Conservation (phyloP, 2,113 vertebrate species). For the Tachuris rubrigastra region DNA sequence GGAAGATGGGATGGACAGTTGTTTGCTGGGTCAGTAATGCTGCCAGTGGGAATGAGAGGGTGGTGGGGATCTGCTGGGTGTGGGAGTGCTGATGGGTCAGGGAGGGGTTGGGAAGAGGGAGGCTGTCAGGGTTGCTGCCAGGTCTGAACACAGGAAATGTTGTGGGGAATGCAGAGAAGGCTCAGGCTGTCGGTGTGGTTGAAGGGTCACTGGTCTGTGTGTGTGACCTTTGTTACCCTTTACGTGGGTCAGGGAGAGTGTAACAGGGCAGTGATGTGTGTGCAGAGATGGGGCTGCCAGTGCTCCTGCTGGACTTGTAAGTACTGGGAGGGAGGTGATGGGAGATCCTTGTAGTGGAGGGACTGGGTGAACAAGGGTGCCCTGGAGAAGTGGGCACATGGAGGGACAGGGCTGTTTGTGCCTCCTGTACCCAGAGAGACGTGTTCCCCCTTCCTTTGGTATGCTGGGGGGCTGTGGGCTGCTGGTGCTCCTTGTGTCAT, state of each 20-base stretch:
- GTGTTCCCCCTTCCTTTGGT: not conserved
- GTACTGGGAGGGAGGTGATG: rapidly evolving
- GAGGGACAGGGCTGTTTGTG: not conserved
- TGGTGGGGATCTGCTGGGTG: not conserved
- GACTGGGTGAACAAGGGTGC: rapidly evolving
- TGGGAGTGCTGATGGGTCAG: not conserved
- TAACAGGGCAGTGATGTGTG: not conserved
- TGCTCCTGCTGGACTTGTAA: not conserved
- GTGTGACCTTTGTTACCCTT: not conserved
- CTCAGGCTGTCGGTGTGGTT: rapidly evolving
- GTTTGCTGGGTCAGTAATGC: not conserved
- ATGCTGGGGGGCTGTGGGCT: not conserved
- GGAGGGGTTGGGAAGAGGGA: not conserved
- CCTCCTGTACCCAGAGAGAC: not conserved
- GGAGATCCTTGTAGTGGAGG: not conserved
- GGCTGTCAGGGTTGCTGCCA: not conserved
- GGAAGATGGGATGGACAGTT: rapidly evolving
- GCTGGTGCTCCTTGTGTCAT: not conserved
- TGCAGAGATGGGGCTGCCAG: not conserved
- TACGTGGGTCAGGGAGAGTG: rapidly evolving
- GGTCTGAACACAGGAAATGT: not conserved
- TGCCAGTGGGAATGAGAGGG: not conserved
- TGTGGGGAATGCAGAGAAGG: too few relatives aligned
- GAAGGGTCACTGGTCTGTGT: rapidly evolving
- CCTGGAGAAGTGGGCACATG: not conserved